Percentiles rank a stretch among this genome's conserved stretches.
Conservation (phyloP, 2,113 vertebrate species). For the Pycnonotus jocosus region DNA sequence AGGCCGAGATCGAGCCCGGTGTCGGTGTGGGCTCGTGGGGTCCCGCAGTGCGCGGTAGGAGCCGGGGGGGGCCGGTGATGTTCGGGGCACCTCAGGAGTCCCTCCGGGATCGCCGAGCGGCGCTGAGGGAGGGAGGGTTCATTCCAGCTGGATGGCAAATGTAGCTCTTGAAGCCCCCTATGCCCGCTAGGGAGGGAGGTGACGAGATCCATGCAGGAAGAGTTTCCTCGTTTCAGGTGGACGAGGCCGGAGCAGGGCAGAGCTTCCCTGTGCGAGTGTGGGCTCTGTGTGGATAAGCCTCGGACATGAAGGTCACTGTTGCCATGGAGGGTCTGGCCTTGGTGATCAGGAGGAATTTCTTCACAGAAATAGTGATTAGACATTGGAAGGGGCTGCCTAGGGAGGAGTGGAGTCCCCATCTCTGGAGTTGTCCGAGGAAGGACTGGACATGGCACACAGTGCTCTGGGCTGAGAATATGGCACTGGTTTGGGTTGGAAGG, state of each 20-base stretch:
- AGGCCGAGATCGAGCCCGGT: background rate
- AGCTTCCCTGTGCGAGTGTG: rapidly evolving
- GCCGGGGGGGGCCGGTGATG: too few relatives aligned
- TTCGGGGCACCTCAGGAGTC: background rate
- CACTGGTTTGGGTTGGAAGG: background rate
- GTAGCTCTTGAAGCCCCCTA: background rate
- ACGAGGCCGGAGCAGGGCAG: background rate
- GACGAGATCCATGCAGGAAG: background rate
- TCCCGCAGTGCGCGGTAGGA: background rate
- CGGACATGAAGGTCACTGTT: background rate
- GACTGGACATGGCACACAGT: rapidly evolving
- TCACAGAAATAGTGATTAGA: background rate
- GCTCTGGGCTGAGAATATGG: background rate
- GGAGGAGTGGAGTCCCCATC: background rate
- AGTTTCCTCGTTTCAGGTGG: background rate
- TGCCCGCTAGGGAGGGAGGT: background rate
- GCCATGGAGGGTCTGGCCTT: background rate
- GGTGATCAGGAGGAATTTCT: background rate
- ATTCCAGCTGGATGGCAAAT: rapidly evolving
- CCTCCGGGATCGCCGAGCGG: background rate
- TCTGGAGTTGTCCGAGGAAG: background rate
- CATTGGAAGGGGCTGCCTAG: background rate
- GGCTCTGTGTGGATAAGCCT: background rate
- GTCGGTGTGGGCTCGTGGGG: background rate
- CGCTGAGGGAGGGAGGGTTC: too few relatives aligned